These are phyloP conservation scores for Steinernema feltiae DNA, from an alignment of 1,140 invertebrate genomes.

Conservation along the genomic window DNA sequence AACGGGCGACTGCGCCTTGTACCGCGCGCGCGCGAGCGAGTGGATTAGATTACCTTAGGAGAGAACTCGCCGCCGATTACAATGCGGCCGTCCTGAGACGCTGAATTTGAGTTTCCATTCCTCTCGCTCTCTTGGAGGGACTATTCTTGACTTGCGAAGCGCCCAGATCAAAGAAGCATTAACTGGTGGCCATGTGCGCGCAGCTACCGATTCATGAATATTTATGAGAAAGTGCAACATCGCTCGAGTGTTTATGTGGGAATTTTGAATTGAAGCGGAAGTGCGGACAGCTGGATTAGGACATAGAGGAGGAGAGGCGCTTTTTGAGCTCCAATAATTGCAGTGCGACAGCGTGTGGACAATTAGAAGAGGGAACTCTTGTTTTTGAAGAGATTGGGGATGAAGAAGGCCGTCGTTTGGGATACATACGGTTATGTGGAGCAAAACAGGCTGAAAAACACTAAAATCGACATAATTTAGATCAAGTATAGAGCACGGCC, in stretches of 20 bases:
- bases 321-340: no score
- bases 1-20: not conserved
- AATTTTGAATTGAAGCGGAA: not conserved
- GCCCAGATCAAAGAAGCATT: not conserved
- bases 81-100: not conserved
- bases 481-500: no score
- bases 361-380: no score
- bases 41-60: conserved; percentile 9
- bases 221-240: not conserved
- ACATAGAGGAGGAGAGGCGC: no score
- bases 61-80: not conserved
- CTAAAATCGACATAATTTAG: no score
- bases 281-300: not conserved
- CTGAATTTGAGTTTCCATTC: no score
- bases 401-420: no score
- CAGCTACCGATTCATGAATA: not conserved
- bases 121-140: not conserved
- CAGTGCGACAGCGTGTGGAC: no score
- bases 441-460: no score
- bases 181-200: not conserved
- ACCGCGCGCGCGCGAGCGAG: not conserved
- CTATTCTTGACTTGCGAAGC: not conserved
- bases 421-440: no score
- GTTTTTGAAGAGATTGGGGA: no score
- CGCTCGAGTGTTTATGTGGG: not conserved